A percentile compares a stretch with the other conserved stretches of the same genome.
These are phyloP conservation scores for Buceros bicornis DNA, from an alignment of 2,797 vertebrate species.

Conservation along the genomic window DNA sequence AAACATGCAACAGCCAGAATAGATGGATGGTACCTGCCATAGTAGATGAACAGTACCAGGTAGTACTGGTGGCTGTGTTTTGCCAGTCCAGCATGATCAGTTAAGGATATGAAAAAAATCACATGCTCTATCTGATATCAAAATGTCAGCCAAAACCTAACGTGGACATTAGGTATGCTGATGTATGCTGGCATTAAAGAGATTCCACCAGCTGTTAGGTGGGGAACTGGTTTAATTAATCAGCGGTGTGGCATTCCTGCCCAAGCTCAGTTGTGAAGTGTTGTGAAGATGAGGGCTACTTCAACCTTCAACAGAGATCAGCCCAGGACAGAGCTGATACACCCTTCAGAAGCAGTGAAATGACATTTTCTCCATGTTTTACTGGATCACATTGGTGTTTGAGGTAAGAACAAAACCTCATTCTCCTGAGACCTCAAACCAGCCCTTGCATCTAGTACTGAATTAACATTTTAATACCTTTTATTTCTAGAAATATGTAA, in stretches of 20 bases:
- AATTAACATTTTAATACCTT: background rate
- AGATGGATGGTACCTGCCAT: background rate
- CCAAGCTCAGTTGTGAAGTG: background rate
- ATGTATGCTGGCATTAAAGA: background rate
- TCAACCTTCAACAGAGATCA: background rate
- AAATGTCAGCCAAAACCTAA: background rate
- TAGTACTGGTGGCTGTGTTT: background rate
- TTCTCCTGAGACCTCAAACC: background rate
- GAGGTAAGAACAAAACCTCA: background rate
- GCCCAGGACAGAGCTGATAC: background rate
- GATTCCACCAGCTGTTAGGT: background rate
- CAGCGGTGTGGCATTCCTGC: background rate
- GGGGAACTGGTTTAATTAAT: background rate
- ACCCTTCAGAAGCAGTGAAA: background rate
- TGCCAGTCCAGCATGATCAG: background rate
- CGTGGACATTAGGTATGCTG: background rate
- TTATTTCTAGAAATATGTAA: background rate
- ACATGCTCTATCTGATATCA: background rate
- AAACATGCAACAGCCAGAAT: background rate
- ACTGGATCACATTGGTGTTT: background rate
- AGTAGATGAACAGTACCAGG: background rate
- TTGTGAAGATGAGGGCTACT: background rate
- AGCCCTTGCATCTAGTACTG: background rate
- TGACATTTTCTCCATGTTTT: background rate
- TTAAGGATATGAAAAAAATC: background rate